Percentiles rank a stretch among this genome's conserved stretches.
Conservation (phyloP, 2,113 vertebrate genomes). For the Genyomyrus donnyi region DNA sequence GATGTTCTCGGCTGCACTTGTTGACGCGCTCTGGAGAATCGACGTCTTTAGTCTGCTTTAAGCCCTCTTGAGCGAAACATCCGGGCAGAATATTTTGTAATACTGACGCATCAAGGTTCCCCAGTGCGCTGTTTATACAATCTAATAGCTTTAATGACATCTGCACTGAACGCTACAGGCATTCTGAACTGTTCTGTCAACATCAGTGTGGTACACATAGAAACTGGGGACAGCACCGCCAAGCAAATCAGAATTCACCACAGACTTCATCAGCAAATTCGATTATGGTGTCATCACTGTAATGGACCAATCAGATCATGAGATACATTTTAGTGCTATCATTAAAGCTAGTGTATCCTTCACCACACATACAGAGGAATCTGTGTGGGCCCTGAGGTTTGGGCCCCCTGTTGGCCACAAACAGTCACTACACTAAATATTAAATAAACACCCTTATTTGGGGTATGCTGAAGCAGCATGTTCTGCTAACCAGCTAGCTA, state of each 20-base stretch:
- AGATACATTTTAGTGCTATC: neutral
- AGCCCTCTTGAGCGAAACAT: slow-evolving; percentile 21
- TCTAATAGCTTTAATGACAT: slow-evolving; percentile 24
- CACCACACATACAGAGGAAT: neutral
- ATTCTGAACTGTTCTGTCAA: neutral
- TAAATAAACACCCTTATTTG: neutral
- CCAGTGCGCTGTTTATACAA: slow-evolving; percentile 21
- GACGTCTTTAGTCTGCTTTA: neutral
- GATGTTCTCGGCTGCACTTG: slow-evolving; percentile 20
- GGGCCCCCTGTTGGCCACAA: neutral
- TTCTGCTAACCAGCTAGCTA: neutral
- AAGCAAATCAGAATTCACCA: neutral
- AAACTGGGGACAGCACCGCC: neutral
- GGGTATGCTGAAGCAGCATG: neutral
- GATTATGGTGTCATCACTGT: neutral
- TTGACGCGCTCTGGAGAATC: neutral
- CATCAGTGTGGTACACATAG: neutral
- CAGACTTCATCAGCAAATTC: neutral
- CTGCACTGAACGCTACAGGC: slow-evolving; percentile 1
- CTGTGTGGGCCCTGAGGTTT: neutral
- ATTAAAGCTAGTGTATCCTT: neutral
- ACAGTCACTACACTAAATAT: neutral
- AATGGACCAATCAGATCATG: neutral
- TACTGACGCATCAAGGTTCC: slow-evolving; percentile 26
- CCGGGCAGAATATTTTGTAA: slow-evolving; percentile 27